Conservation (phyloP, 2,888 invertebrate species). For the Ptychoptera contaminata region DNA sequence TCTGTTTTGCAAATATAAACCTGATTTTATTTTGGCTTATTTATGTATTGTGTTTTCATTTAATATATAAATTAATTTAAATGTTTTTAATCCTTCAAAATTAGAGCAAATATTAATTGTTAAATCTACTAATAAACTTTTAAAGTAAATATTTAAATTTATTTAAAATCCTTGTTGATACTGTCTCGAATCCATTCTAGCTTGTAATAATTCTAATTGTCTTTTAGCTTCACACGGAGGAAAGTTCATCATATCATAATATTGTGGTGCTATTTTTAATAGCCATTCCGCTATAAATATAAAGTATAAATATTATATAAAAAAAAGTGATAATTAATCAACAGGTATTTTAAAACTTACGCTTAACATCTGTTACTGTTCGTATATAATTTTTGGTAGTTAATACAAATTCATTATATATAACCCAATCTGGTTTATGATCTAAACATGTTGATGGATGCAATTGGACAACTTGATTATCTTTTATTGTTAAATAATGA, state of each 20-base stretch:
- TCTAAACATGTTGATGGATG: constrained; percentile 98
- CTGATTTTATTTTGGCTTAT: too few species aligned
- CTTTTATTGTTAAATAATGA: constrained; percentile 96
- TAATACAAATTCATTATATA: constrained; percentile 98
- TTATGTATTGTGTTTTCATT: too few species aligned
- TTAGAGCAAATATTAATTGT: too few species aligned
- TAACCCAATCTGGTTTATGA: constrained; percentile 99
- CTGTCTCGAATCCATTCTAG: constrained; percentile 70
- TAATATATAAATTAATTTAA: too few species aligned
- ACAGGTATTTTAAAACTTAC: constrained; percentile 36
- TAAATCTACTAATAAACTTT: too few species aligned
- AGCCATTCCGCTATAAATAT: constrained; percentile 74
- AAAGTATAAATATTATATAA: too few species aligned
- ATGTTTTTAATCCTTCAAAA: too few species aligned
- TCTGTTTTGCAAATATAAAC: too few species aligned
- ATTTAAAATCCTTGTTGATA: constrained; percentile 75
- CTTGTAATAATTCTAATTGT: constrained; percentile 76
- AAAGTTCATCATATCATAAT: constrained; percentile 96
- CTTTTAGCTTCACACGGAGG: constrained; percentile 94
- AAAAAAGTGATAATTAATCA: neutral
- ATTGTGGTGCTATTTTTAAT: constrained; percentile 88
- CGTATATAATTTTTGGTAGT: constrained; percentile 99
- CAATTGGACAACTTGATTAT: constrained; percentile 96
- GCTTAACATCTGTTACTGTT: constrained; percentile 97
- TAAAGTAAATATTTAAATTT: too few species aligned